Evolutionary conservation across 2,888 invertebrate genomes (phyloP), one percentile per base, ranked within the genome.

Genomic region (Lapara coniferarum): DNA sequence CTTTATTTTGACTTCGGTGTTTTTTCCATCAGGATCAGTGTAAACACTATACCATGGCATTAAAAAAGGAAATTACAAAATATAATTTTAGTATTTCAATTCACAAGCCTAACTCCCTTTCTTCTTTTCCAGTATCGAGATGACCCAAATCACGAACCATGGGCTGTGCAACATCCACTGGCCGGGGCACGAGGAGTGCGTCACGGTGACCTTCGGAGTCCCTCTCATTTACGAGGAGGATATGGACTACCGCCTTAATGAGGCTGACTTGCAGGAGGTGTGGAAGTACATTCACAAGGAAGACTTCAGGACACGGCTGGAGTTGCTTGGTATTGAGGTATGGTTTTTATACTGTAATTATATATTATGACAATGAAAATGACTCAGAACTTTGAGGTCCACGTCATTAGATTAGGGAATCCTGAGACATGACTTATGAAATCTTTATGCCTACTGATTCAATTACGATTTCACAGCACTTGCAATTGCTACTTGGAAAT

Each of bases 81-180:
- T 37, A 37, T 3, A 0, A 37, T 37, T 37, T 37, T 8, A 3
- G 3, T 37, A 25, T 37, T 37, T 8, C 37, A 2, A 8, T 25
- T 2, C 25, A 5, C 14, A 5, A 25, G 19, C 3, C 19, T 58
- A 37, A 58, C 14, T 13, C 8, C 10, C n/a, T 25, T n/a, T 16
- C 44, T 10, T 14, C n/a, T 2, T 46, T 86, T 86, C 71, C 87
- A 94, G 94, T 30, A 73, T 74, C 16, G 86, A 91, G 72, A 84
- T 84, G 0, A 88, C 92, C 0, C 88, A 89, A 72, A 88, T 92
- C 67, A 86, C 83, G 0, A 78, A 80, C 46, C 78, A 82, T 0
- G 78, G 82, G 0, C 72, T 85, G 14, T 94, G 94, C 81, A 89
- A 87, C 72, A 80, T 90, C 72, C 83, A 88, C 74, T 94, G 94